Evolutionary conservation across 2,113 vertebrate genomes (phyloP), one percentile per base, ranked within the genome.

Genomic region (Ascaphus truei): DNA sequence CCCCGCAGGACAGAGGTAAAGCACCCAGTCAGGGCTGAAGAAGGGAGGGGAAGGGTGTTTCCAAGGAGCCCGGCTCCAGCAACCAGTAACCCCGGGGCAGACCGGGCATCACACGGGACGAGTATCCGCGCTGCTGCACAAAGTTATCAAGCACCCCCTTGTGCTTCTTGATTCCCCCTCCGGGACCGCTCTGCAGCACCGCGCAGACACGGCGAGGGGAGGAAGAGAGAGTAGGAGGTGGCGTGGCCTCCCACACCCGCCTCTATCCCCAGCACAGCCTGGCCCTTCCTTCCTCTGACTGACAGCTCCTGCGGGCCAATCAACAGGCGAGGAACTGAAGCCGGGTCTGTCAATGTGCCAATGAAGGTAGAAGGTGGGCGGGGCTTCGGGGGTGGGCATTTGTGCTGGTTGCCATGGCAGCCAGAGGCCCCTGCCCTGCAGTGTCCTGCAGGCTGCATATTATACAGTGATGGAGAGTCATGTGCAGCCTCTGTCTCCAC

Each of bases 221-320:
- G 63, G 33, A 34, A 66, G 25, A 56, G 31, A n/a, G n/a, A n/a
- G n/a, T n/a, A n/a, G 65, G 65, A 41, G 66, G 66, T 15, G 55
- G 30, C 29, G 13, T 4, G 9, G 30, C 13, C n/a, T 39, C 15
- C 43, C 22, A 29, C 1, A 2, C 7, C 55, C 41, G 15, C 41
- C 66, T 36, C 20, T 11, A 26, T 59, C 30, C 22, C 41, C 55
- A 69, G 55, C 23, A 22, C 55, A 12, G 8, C 55, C 66, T n/a
- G 39, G 22, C 13, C 45, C 65, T 22, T 5, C 13, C 65, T 58
- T 20, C 43, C 11, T 33, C 10, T 37, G 48, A 69, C 56, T 27
- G 66, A 69, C 43, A 51, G 31, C 66, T 22, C 2, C 6, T 12
- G 20, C 23, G 3, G 16, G 7, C 66, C 66, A 69, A 69, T 37